Conservation (phyloP, 2,888 invertebrate genomes). For the Sesia apiformis region DNA sequence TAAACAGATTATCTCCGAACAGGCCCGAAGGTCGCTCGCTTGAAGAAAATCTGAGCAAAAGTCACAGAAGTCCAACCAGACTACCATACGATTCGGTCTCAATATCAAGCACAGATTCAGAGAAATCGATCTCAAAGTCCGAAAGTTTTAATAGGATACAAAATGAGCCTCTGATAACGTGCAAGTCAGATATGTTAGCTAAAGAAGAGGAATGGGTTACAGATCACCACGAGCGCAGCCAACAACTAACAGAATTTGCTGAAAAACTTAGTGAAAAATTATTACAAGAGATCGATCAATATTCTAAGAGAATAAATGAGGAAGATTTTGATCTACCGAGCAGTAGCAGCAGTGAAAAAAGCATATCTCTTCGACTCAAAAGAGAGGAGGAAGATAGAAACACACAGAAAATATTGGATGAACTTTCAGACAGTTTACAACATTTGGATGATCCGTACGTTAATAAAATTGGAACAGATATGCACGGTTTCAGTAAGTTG, state of each 20-base stretch:
- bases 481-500: constrained; percentile 72
- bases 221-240: constrained; percentile 74
- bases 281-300: constrained; percentile 83
- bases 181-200: constrained; percentile 63
- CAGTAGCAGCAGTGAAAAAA: constrained; percentile 67
- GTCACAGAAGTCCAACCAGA: constrained; percentile 62
- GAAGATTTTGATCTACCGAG: constrained; percentile 69
- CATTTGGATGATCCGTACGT: constrained; percentile 77
- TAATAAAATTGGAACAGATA: constrained; percentile 74
- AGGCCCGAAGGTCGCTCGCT: constrained; percentile 64
- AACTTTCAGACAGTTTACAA: constrained; percentile 65
- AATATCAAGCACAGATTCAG: constrained; percentile 67
- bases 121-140: constrained; percentile 68
- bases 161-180: constrained; percentile 67
- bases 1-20: constrained; percentile 64
- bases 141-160: constrained; percentile 68
- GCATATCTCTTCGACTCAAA: constrained; percentile 66
- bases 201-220: constrained; percentile 74
- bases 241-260: constrained; percentile 85
- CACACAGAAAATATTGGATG: constrained; percentile 63
- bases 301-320: constrained; percentile 68
- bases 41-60: constrained; percentile 62
- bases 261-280: constrained; percentile 88
- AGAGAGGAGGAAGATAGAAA: constrained; percentile 64
- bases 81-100: constrained; percentile 66